Percentiles rank a stretch among this genome's conserved stretches.
These are phyloP conservation scores for Caenorhabditis briggsae DNA, from an alignment of 1,140 invertebrate species.

Conservation along the genomic window DNA sequence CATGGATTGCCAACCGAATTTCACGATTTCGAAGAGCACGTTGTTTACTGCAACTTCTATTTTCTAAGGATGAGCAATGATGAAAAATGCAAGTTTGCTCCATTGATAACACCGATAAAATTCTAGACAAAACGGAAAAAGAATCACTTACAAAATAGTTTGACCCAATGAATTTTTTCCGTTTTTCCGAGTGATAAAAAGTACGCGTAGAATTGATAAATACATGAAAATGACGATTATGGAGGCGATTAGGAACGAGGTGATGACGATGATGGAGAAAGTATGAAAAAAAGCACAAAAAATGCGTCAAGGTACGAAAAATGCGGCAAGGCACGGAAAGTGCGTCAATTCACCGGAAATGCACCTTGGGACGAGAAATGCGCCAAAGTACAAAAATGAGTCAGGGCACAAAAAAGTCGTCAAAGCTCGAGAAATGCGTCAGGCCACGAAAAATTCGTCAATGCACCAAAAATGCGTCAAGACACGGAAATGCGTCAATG, in stretches of 20 bases:
- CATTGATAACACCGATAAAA: neutral
- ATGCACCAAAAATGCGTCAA: too few relatives aligned
- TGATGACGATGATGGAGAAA: neutral
- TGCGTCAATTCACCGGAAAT: too few relatives aligned
- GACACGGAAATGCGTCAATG: too few relatives aligned
- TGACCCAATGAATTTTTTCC: constrained; percentile 3
- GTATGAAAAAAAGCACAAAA: neutral
- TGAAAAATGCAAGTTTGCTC: neutral
- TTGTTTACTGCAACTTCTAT: neutral
- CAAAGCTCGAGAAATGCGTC: too few relatives aligned
- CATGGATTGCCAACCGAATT: constrained; percentile 3
- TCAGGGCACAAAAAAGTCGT: too few relatives aligned
- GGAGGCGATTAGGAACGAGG: neutral
- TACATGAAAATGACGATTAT: neutral
- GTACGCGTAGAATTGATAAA: neutral
- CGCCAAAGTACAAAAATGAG: too few relatives aligned
- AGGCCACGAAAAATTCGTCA: too few relatives aligned
- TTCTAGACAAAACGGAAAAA: neutral
- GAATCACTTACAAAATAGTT: neutral
- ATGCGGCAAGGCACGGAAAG: too few relatives aligned
- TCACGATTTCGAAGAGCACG: neutral
- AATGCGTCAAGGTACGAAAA: too few relatives aligned
- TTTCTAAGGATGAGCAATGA: too few relatives aligned
- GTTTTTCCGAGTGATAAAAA: constrained; percentile 1
- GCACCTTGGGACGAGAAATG: too few relatives aligned